Base-by-base conservation (phyloP, 1,140 invertebrate species). In the Drosophila seguyi region DNA sequence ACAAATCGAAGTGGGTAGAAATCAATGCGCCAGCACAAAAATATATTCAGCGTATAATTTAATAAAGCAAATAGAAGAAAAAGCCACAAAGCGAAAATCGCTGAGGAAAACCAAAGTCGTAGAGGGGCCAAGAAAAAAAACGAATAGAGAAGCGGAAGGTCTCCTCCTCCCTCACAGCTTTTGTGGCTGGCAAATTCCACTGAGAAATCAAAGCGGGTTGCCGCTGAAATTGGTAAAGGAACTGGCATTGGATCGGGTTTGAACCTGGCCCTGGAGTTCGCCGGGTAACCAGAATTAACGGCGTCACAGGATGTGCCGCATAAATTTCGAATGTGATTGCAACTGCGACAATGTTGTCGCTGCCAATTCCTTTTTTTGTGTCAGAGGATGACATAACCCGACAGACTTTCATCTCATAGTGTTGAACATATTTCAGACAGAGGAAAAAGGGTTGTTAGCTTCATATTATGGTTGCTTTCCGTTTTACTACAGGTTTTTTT, bases 11-110 rank as follows among this genome's bases (percentile, higher is more conserved):
- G 84, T 87, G 82, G 84, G 69, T 73, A 72, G 77, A 84, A 91
- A 91, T 87, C 83, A 91, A 91, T 91, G 87, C 87, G 68, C 81
- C 67, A 77, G 84, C 69, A 79, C 69, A 80, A 69, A 82, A 91
- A 91, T 91, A 91, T 91, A 91, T 91, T 91, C 90, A 91, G 90
- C 90, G 90, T 90, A 90, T 91, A 91, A 91, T 91, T 91, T 91
- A 91, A 91, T 91, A 91, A 91, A 90, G 80, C 78, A 86, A 91
- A 91, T 90, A 88, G 81, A 90, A 68, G 62, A 38, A 76, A 75
- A 76, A 75, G 53, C 62, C 57, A 81, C 61, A 72, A 62, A 65
- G 55, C 65, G 48, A 75, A 58, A 78, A 45, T 60, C 25, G 29
- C 22, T 52, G 38, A 61, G 25, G 41, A 65, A 75, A 65, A 48